Evolutionary conservation across 2,888 invertebrate genomes (phyloP), one percentile per base, ranked within the genome.

Genomic region (Brachyopa scutellaris): DNA sequence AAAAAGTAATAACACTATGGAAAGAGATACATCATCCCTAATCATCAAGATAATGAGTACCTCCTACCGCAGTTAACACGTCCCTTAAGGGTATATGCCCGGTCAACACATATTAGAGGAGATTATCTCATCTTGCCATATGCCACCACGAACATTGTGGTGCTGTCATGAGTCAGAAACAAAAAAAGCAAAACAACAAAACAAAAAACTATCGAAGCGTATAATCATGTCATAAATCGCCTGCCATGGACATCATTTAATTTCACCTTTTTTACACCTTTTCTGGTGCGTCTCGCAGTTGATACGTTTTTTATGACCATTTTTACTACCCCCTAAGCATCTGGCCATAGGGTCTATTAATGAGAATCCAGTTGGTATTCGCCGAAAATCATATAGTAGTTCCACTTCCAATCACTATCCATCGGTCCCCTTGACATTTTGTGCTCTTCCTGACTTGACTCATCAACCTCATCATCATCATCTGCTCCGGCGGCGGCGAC

Each of bases 171-270:
- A 62, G 62, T 15, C 42, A 74, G 6, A 61, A 55, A 15, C n/a
- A 17, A 40, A 19, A 53, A 9, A 33, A 9, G 11, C 53, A 67
- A 62, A 40, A n/a, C n/a, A n/a, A n/a, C n/a, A n/a, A n/a, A n/a
- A n/a, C n/a, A n/a, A n/a, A n/a, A 69, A 69, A 26, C 64, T 70
- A 61, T 61, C 77, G 70, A 70, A 77, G 53, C 82, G 42, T 77
- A 77, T 82, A 82, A 82, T 82, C 82, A 82, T 82, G 77, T 77
- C 82, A 82, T 82, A 82, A 82, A 82, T 82, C 66, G 77, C 53
- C 82, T 47, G 76, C 70, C 82, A 77, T 70, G 77, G 82, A 61
- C 77, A 77, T 82, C 77, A 76, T 82, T 82, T 82, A 82, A 77
- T 82, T 61, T 77, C 77, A 76, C 76, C 76, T 77, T 82, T 79